Base-by-base conservation (phyloP, 2,888 invertebrate genomes). In the Spicauda simplicius region DNA sequence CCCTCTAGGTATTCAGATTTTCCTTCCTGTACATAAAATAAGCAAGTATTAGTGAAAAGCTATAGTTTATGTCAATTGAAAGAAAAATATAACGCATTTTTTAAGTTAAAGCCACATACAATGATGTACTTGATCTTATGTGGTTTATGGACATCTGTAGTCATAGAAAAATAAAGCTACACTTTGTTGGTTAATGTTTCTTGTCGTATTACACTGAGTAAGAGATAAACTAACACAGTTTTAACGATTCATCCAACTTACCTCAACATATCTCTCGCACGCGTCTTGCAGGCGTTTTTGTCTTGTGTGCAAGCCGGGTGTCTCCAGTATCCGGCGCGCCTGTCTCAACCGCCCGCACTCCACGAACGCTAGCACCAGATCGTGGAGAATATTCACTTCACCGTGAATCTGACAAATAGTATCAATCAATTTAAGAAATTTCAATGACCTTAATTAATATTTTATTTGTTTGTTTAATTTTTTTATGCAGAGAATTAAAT, bases 311-410 rank as follows among this genome's bases (percentile, higher is more conserved):
- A 98, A 84, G 0, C 97, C 97, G 0, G 97, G 97, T 0, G 97
- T 98, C 90, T 97, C 97, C 2, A 98, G 89, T 68, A 98, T 97
- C 79, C 97, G 97, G 33, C 96, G 94, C 0, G 98, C 98, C 82
- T 98, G 97, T 25, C 96, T 91, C 65, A 96, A 84, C 18, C 97
- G 94, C 0, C 97, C 97, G 75, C 96, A 96, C 80, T 98, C 97
- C 2, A 98, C 94, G 81, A 98, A 98, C 0, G 96, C 95, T 56
- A 97, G 94, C 5, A 97, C 97, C 73, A 98, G 92, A 83, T 98
- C 97, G 76, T 97, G 96, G 6, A 98, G 93, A 72, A 97, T 96
- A 80, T 97, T 97, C 52, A 96, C 95, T 89, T 98, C 97, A 4
- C 97, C 97, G 72, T 97, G 96, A 48, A 92, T 90, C 92, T 93